Percentiles rank a stretch among this genome's conserved stretches.
Conservation (phyloP, 2,113 vertebrate species). For the Hippolais icterina region DNA sequence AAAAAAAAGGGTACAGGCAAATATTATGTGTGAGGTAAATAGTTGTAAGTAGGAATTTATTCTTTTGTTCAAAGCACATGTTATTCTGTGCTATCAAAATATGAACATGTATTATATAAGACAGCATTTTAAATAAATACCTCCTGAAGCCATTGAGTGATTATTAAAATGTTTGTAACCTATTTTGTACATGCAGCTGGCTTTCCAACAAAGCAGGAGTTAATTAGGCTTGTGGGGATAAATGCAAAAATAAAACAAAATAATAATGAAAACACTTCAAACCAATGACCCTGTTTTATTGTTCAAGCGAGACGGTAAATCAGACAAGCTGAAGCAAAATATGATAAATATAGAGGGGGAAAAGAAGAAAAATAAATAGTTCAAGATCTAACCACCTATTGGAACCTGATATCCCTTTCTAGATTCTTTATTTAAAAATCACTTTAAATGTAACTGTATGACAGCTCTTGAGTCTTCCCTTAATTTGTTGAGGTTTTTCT, state of each 20-base stretch:
- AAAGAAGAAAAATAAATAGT: not conserved
- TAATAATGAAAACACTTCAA: not conserved
- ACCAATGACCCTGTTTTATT: not conserved
- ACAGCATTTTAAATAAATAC: not conserved
- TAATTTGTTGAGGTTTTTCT: not conserved
- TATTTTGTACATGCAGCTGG: not conserved
- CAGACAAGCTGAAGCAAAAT: not conserved
- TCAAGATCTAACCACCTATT: not conserved
- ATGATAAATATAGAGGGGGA: accelerated
- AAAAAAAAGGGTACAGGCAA: not conserved
- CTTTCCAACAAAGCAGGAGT: not conserved
- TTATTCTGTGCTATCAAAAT: not conserved
- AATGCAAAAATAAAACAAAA: not conserved
- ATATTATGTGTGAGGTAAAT: not conserved
- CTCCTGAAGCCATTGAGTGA: not conserved
- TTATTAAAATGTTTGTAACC: not conserved
- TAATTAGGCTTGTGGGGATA: not conserved
- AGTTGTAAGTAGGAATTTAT: not conserved
- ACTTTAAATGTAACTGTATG: not conserved
- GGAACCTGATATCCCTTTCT: accelerated
- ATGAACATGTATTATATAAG: not conserved
- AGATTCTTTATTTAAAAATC: not conserved
- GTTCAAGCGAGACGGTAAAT: not conserved
- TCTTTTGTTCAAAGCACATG: not conserved
- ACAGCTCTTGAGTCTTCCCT: not conserved